phyloP scores from a whole-genome alignment of 2,797 vertebrate species.

The Silurus lanzhouensis region DNA sequence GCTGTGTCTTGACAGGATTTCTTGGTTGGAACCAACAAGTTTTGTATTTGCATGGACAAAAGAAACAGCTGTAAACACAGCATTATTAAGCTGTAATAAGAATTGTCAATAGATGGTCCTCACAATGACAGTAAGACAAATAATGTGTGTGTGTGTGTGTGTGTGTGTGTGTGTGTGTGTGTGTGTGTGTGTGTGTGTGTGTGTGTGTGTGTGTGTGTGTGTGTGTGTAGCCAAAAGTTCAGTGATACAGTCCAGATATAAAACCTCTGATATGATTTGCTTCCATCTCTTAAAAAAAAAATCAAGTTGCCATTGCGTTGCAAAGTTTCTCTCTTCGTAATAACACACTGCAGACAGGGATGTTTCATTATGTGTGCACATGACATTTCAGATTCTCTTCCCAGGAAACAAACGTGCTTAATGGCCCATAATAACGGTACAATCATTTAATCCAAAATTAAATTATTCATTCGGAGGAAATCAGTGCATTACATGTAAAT shows the following conservation, averaged over 20 bases:
- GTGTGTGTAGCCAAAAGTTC: conserved; percentile 3
- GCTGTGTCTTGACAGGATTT: background rate
- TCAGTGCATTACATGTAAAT: conserved; percentile 20
- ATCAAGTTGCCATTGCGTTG: conserved; percentile 23
- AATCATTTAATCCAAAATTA: background rate
- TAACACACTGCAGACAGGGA: background rate
- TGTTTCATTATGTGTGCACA: background rate
- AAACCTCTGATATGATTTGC: conserved; percentile 28
- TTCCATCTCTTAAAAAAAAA: conserved; percentile 34
- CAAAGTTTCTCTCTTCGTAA: conserved; percentile 27
- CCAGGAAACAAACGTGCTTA: conserved; percentile 30
- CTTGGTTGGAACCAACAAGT: background rate
- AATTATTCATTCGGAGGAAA: conserved; percentile 2
- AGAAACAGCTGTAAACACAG: background rate
- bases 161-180: conserved; percentile 14
- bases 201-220: conserved; percentile 21
- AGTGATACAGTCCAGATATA: conserved; percentile 23
- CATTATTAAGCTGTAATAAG: background rate
- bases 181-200: conserved; percentile 9
- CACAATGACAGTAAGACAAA: background rate
- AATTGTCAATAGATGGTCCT: background rate
- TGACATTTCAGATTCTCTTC: conserved; percentile 24
- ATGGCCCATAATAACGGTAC: conserved; percentile 3
- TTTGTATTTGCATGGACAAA: background rate
- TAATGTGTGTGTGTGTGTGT: conserved; percentile 7